Evolutionary conservation across 2,888 invertebrate species (phyloP), one percentile per base, ranked within the genome.

Genomic region (Oscheius sp.): DNA sequence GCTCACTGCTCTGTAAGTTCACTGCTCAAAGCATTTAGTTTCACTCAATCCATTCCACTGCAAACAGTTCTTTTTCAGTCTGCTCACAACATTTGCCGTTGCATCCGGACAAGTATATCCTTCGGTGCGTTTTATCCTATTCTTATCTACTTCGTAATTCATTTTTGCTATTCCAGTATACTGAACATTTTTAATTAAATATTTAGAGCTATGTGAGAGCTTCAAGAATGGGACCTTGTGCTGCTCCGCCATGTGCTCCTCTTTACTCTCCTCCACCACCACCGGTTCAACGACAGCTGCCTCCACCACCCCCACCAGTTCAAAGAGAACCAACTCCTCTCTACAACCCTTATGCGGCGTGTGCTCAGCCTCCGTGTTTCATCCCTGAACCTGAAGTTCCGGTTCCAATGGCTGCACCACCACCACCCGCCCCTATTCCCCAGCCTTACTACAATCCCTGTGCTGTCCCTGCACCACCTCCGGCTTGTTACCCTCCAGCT

Each of bases 361-460:
- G 77, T n/a, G 75, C 79, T 59, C 72, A 74, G 10, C 78, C 80
- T n/a, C 79, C 80, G 9, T 77, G 78, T 55, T 71, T 74, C 58
- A 73, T 74, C 29, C 77, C 77, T 29, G 79, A 76, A 62, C 80
- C 80, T 1, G 51, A 70, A 3, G 3, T 33, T 5, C 76, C 76
- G 57, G 68, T 72, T 53, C 74, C 75, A 32, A 57, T 73, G 13
- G 53, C 53, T 29, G 50, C 66, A 32, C 66, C 32, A 35, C 59
- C 32, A 33, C 35, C 76, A 70, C 33, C 21, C 21, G 21, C 21
- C 0, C 21, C 79, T 74, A 11, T 59, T 10, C 55, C 57, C 10
- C 53, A 51, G 53, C 68, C 68, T 42, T 68, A 68, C 33, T 79
- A 79, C 73, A 75, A 76, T 47, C 79, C 79, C 58, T 79, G 76